Percentiles rank a stretch among this genome's conserved stretches.
Evolutionary conservation across 2,888 invertebrate genomes (phyloP).

Genomic region (Drosophila percnosoma): DNA sequence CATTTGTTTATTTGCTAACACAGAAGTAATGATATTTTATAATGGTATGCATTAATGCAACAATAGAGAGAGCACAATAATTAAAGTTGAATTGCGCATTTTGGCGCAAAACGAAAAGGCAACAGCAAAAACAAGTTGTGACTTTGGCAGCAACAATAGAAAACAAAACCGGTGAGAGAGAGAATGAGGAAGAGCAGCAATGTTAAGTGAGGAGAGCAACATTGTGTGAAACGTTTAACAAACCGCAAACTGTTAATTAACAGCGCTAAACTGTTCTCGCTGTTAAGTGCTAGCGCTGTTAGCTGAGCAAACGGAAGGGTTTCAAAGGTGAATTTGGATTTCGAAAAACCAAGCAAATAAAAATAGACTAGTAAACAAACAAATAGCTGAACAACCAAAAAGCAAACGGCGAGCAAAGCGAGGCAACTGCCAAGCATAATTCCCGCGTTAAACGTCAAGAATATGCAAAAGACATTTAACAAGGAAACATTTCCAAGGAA

Average conservation of each 20-base stretch:
- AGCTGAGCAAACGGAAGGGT: slow-evolving; percentile 10
- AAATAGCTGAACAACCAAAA: slow-evolving; percentile 16
- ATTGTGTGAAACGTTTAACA: not conserved
- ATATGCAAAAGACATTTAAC: slow-evolving; percentile 8
- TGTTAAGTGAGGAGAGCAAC: slow-evolving; percentile 2
- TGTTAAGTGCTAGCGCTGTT: slow-evolving; percentile 6
- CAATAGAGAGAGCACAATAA: slow-evolving; percentile 2
- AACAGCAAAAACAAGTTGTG: not conserved
- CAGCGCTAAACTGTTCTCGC: slow-evolving; percentile 7
- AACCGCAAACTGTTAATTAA: slow-evolving; percentile 1
- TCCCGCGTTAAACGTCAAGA: slow-evolving; percentile 46
- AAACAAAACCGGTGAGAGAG: not conserved
- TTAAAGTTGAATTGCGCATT: slow-evolving; percentile 5
- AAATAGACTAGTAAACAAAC: slow-evolving; percentile 13
- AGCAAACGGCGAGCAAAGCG: slow-evolving; percentile 3
- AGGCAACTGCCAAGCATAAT: slow-evolving; percentile 59
- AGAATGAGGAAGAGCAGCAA: not conserved
- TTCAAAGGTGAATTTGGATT: slow-evolving; percentile 13
- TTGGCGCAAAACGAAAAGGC: slow-evolving; percentile 11
- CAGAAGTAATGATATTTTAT: slow-evolving; percentile 11
- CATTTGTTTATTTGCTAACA: slow-evolving; percentile 18
- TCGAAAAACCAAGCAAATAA: slow-evolving; percentile 3
- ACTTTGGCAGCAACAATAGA: not conserved
- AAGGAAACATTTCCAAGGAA: slow-evolving; percentile 1
- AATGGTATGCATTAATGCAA: slow-evolving; percentile 6